Evolutionary conservation across 2,888 invertebrate species (phyloP).

Genomic region (Ophion costatus): DNA sequence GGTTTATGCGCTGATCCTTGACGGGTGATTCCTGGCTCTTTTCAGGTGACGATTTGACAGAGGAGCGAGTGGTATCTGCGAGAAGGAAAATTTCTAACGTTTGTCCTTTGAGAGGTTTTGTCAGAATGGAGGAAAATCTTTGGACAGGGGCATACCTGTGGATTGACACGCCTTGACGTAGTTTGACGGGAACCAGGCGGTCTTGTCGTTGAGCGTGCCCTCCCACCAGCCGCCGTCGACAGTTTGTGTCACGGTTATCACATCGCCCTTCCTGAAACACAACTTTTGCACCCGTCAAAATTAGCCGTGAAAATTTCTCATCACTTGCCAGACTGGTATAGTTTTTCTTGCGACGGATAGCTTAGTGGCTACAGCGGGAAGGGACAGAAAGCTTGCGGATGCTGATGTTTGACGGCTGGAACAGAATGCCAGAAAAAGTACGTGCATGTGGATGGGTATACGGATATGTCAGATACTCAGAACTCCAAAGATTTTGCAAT

Average conservation of each 20-base stretch:
- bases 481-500: too few species aligned
- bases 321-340: background rate
- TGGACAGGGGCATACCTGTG: slow-evolving; percentile 81
- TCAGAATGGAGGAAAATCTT: background rate
- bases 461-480: too few species aligned
- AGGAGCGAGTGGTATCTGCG: slow-evolving; percentile 85
- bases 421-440: background rate
- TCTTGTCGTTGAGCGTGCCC: slow-evolving; percentile 96
- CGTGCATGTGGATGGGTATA: too few species aligned
- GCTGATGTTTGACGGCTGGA: background rate
- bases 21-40: slow-evolving; percentile 84
- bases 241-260: slow-evolving; percentile 97
- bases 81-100: background rate
- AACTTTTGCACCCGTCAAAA: slow-evolving; percentile 85
- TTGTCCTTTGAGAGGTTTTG: background rate
- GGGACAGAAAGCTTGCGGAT: too few species aligned
- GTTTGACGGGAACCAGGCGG: slow-evolving; percentile 99
- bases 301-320: slow-evolving; percentile 8
- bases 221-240: slow-evolving; percentile 99
- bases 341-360: too few species aligned
- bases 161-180: slow-evolving; percentile 96
- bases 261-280: slow-evolving; percentile 97
- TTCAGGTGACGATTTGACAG: slow-evolving; percentile 88
- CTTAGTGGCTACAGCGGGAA: too few species aligned
- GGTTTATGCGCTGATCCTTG: slow-evolving; percentile 88